Conservation (phyloP, 2,113 vertebrate genomes). For the Limanda limanda region DNA sequence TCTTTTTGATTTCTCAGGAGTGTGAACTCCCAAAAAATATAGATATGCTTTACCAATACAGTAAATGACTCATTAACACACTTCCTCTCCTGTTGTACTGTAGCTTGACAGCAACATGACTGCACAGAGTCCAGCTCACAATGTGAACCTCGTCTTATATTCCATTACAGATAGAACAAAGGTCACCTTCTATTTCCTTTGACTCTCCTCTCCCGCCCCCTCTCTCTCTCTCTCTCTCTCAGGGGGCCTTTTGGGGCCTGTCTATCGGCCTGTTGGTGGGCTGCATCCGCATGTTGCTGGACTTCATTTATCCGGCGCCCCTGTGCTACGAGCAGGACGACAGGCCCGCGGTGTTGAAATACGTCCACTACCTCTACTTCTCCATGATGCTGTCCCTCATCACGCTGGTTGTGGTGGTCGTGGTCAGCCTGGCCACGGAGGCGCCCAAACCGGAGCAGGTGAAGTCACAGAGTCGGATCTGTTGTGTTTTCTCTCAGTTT, state of each 20-base stretch:
- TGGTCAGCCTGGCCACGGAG: conserved; percentile 86
- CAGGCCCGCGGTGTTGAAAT: conserved; percentile 85
- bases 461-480: conserved; percentile 35
- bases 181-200: no score
- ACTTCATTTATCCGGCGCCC: conserved; percentile 89
- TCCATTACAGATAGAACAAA: no score
- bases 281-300: conserved; percentile 87
- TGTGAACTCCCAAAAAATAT: no score
- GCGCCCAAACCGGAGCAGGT: conserved; percentile 82
- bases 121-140: no score
- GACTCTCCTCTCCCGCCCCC: no score
- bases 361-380: conserved; percentile 96
- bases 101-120: no score
- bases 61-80: no score
- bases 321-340: conserved; percentile 86
- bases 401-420: conserved; percentile 82
- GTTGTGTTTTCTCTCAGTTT: no score
- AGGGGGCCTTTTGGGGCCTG: conserved; percentile 95
- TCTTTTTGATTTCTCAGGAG: no score
- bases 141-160: no score
- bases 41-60: no score
- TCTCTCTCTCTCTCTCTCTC: background rate
- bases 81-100: no score
- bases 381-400: conserved; percentile 86
- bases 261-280: conserved; percentile 86